Percentiles rank a stretch among this genome's conserved stretches.
Evolutionary conservation across 2,113 vertebrate species (phyloP).

Genomic region (Myodes glareolus): DNA sequence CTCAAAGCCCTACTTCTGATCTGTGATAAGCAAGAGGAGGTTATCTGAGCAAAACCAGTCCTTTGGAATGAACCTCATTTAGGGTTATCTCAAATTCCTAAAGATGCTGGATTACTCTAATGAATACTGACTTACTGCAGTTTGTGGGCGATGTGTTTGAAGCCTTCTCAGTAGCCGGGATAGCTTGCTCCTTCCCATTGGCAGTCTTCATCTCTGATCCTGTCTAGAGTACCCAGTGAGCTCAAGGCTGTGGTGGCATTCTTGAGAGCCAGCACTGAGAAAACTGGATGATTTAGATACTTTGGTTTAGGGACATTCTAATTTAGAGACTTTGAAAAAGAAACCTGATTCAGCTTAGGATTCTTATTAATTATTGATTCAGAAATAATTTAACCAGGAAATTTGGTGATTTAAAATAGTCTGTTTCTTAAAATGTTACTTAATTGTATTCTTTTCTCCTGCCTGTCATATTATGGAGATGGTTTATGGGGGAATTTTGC

Average conservation of each 20-base stretch:
- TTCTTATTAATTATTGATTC: not conserved
- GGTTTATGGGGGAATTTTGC: not conserved
- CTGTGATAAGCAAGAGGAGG: not conserved
- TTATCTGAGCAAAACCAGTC: constrained; percentile 45
- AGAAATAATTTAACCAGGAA: constrained; percentile 15
- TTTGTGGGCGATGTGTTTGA: not conserved
- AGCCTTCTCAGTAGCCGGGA: not conserved
- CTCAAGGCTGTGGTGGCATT: not conserved
- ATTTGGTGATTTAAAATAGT: not conserved
- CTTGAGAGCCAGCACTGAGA: not conserved
- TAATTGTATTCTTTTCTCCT: not conserved
- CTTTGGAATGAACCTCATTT: constrained; percentile 13
- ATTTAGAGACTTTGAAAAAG: constrained; percentile 13
- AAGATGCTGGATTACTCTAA: not conserved
- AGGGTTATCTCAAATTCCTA: constrained; percentile 8
- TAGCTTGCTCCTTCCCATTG: not conserved
- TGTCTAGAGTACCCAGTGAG: not conserved
- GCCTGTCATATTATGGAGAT: constrained; percentile 22
- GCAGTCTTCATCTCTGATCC: not conserved
- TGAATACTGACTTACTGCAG: not conserved
- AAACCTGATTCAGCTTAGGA: not conserved
- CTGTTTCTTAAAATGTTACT: constrained; percentile 12
- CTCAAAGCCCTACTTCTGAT: not conserved
- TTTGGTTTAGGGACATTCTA: not conserved
- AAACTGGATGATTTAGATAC: not conserved